Evolutionary conservation across 1,140 invertebrate species (phyloP).

Genomic region (Condylostylus longicornis): DNA sequence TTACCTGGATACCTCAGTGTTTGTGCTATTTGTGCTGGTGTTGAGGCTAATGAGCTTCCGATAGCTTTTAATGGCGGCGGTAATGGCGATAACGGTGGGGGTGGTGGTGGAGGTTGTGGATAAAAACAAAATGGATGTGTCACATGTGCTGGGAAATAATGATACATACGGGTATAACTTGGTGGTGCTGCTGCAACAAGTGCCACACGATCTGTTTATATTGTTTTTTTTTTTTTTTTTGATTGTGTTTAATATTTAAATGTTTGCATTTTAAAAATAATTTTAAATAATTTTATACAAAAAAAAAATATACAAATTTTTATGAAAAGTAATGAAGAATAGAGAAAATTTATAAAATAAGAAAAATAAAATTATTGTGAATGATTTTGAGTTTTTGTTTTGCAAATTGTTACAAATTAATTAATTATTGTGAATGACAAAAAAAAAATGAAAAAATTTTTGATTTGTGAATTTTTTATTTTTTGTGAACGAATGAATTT

Average conservation of each 20-base stretch:
- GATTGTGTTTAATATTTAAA: slow-evolving; percentile 10
- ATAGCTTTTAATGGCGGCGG: slow-evolving; percentile 30
- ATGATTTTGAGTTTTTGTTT: too few relatives aligned
- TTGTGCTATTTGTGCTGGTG: slow-evolving; percentile 29
- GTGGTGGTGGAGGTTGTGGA: slow-evolving; percentile 31
- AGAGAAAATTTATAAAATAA: too few relatives aligned
- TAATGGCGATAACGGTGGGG: slow-evolving; percentile 25
- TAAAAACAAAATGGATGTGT: slow-evolving; percentile 34
- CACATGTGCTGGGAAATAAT: slow-evolving; percentile 35
- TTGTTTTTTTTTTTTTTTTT: slow-evolving; percentile 5
- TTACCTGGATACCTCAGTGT: slow-evolving; percentile 31
- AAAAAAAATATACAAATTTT: too few relatives aligned
- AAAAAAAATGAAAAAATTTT: too few relatives aligned
- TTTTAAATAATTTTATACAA: too few relatives aligned
- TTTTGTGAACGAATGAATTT: too few relatives aligned
- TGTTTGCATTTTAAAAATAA: too few relatives aligned
- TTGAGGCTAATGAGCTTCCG: slow-evolving; percentile 28
- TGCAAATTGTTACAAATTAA: too few relatives aligned
- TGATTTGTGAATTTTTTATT: too few relatives aligned
- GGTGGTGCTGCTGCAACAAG: slow-evolving; percentile 35
- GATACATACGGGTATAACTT: slow-evolving; percentile 39
- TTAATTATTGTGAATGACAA: too few relatives aligned
- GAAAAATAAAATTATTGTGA: too few relatives aligned
- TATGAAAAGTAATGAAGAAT: too few relatives aligned
- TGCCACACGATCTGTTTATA: slow-evolving; percentile 33